A percentile compares a stretch with the other conserved stretches of the same genome.
These are phyloP conservation scores for Neodiprion pinetum DNA, from an alignment of 1,140 invertebrate species.

Conservation along the genomic window DNA sequence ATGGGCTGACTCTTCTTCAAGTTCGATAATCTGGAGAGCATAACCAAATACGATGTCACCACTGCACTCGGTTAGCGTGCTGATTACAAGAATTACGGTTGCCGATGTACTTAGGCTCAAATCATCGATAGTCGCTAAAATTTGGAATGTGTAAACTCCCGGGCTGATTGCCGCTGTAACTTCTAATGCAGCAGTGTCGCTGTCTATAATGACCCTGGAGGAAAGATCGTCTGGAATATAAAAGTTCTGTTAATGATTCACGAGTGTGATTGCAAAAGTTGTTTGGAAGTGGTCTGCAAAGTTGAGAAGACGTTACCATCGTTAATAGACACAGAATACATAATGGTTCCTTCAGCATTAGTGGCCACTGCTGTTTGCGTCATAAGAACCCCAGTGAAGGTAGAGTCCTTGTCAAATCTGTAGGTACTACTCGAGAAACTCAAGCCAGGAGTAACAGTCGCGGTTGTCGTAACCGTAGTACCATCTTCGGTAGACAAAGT, in stretches of 20 bases:
- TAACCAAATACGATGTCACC: slow-evolving; percentile 9
- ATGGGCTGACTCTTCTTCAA: slow-evolving; percentile 8
- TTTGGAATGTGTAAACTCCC: slow-evolving; percentile 8
- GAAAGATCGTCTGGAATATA: background rate
- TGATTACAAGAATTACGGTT: slow-evolving; percentile 1
- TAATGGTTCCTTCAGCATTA: background rate
- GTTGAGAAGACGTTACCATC: background rate
- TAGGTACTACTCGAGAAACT: background rate
- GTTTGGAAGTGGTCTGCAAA: too few species aligned
- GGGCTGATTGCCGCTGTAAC: slow-evolving; percentile 4
- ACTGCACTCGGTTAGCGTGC: background rate
- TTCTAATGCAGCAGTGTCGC: background rate
- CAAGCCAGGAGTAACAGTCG: background rate
- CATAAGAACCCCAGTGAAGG: slow-evolving; percentile 7
- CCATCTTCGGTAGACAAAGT: background rate
- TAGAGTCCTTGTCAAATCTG: slow-evolving; percentile 6
- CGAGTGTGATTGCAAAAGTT: too few species aligned
- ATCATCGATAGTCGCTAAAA: background rate
- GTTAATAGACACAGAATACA: background rate
- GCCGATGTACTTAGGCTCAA: background rate
- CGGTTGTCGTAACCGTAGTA: background rate
- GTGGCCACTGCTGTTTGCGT: slow-evolving; percentile 5
- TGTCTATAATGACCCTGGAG: background rate
- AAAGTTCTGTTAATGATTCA: background rate
- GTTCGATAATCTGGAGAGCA: slow-evolving; percentile 12